Conservation (phyloP, 2,113 vertebrate genomes). For the Erythrocercus mccallii region DNA sequence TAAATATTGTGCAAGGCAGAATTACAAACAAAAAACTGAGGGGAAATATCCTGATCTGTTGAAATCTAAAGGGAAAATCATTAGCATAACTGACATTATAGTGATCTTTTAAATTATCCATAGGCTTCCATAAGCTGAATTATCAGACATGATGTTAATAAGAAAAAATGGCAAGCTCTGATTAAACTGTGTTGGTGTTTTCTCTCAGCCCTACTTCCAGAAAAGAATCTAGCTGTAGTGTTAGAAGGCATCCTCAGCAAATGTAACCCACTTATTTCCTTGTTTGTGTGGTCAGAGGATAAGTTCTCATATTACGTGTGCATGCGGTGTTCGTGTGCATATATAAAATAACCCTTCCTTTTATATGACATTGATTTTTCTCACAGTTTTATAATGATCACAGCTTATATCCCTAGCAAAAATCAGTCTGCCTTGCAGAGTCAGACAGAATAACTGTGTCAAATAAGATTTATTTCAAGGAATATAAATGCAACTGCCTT, state of each 20-base stretch:
- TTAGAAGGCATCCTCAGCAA: neutral
- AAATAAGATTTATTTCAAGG: slow-evolving; percentile 42
- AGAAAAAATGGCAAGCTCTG: neutral
- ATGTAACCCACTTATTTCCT: neutral
- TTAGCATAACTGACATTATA: neutral
- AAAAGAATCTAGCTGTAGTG: neutral
- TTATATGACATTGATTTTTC: slow-evolving; percentile 6
- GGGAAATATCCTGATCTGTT: neutral
- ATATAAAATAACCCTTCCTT: neutral
- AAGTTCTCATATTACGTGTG: neutral
- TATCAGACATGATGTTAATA: neutral
- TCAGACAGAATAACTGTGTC: slow-evolving; percentile 3
- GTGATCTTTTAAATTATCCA: neutral
- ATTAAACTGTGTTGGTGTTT: neutral
- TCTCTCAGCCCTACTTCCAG: neutral
- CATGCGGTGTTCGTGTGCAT: neutral
- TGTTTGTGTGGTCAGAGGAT: neutral
- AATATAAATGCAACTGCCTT: neutral
- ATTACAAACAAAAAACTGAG: neutral
- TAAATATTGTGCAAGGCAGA: neutral
- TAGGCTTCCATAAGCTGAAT: neutral
- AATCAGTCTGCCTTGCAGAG: neutral
- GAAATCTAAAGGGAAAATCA: neutral
- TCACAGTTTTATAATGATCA: slow-evolving; percentile 2
- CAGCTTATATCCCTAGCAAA: neutral